Conservation (phyloP, 2,797 vertebrate genomes). For the Anabacerthia variegaticeps region DNA sequence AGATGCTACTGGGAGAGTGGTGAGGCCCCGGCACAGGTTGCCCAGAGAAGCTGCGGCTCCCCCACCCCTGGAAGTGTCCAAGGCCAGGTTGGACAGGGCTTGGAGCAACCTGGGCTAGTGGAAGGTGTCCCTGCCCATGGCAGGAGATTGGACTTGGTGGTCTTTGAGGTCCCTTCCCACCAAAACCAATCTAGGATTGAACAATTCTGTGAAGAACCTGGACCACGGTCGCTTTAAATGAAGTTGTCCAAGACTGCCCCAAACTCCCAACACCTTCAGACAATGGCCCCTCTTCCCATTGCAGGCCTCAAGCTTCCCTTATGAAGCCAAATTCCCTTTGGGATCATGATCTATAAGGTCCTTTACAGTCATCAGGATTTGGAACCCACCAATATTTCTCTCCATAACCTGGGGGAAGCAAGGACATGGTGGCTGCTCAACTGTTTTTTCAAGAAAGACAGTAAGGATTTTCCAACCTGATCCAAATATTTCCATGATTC, state of each 20-base stretch:
- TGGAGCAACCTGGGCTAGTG: neutral
- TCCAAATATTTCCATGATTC: neutral
- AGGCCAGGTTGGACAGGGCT: neutral
- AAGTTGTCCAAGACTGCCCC: neutral
- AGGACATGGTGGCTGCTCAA: neutral
- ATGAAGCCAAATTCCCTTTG: neutral
- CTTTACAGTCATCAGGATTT: neutral
- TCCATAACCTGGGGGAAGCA: neutral
- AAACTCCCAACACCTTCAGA: neutral
- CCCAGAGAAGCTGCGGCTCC: neutral
- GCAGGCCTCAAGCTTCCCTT: neutral
- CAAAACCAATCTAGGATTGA: neutral
- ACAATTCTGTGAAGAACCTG: neutral
- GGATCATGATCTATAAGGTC: neutral
- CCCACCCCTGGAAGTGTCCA: accelerated
- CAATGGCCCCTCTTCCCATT: neutral
- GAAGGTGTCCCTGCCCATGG: neutral
- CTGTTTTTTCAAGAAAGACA: neutral
- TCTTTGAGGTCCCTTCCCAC: neutral
- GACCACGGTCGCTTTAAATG: accelerated
- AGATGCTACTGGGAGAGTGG: neutral
- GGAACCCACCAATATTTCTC: accelerated
- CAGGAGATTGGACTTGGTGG: neutral
- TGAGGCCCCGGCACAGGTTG: neutral
- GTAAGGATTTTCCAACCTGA: neutral